Conservation (phyloP, 2,113 vertebrate genomes). For the Cynocephalus volans region DNA sequence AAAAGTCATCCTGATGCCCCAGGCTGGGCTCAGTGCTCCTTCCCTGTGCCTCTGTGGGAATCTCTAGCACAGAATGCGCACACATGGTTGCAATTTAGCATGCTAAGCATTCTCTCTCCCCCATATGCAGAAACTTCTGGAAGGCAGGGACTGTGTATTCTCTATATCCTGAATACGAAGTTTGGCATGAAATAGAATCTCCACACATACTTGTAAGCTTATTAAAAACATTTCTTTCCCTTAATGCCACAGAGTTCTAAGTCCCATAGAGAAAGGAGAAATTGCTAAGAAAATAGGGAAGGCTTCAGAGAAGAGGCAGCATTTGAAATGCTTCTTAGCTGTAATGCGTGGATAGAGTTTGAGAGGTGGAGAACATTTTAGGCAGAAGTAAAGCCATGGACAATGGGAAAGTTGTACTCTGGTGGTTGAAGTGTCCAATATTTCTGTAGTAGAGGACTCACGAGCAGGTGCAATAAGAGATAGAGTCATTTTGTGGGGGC, state of each 20-base stretch:
- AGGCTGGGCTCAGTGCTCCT: background rate
- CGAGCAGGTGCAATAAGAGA: background rate
- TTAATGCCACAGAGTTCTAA: constrained; percentile 3
- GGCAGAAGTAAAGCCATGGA: background rate
- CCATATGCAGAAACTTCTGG: background rate
- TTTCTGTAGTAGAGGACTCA: background rate
- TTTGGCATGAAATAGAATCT: constrained; percentile 42
- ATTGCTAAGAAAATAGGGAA: background rate
- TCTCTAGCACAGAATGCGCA: background rate
- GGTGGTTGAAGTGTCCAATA: background rate
- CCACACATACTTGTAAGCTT: background rate
- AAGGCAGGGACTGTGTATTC: background rate
- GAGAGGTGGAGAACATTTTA: background rate
- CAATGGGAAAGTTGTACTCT: background rate
- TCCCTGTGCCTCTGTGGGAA: background rate
- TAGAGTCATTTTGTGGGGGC: background rate
- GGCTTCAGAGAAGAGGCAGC: background rate
- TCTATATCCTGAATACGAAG: background rate
- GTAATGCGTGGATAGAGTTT: background rate
- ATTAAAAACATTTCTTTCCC: background rate
- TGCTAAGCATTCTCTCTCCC: background rate
- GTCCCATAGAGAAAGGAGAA: background rate
- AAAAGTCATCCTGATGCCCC: background rate
- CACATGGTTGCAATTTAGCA: background rate
- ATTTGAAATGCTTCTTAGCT: background rate